Conservation (phyloP, 2,113 vertebrate genomes). For the Trematomus loennbergii region DNA sequence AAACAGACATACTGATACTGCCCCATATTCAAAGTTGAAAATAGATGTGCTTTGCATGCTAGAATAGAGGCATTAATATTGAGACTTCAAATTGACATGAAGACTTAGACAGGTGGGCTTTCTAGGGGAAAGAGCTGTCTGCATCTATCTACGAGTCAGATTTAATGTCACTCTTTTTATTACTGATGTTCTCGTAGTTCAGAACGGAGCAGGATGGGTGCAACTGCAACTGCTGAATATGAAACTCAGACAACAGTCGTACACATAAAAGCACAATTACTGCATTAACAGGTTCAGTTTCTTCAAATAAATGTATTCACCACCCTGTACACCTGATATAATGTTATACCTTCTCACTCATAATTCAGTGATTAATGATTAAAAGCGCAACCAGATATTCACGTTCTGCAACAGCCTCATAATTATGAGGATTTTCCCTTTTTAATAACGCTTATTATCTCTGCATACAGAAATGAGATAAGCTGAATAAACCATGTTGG, state of each 20-base stretch:
- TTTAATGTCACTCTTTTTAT: not conserved
- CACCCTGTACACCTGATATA: not conserved
- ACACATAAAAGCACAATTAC: not conserved
- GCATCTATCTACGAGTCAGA: not conserved
- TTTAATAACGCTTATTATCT: conserved; percentile 9
- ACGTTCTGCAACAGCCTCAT: not conserved
- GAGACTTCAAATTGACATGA: not conserved
- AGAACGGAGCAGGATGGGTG: not conserved
- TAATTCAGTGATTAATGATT: not conserved
- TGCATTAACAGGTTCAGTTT: not conserved
- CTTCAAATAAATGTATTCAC: not conserved
- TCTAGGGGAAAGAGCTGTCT: not conserved
- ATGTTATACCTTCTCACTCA: not conserved
- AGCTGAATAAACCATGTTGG: not conserved
- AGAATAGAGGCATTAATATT: not conserved
- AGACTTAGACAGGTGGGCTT: not conserved
- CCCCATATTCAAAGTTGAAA: not conserved
- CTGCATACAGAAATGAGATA: not conserved
- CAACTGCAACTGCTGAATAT: not conserved
- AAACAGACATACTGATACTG: not conserved
- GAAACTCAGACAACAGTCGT: not conserved
- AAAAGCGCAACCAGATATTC: not conserved
- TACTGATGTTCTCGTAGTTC: not conserved
- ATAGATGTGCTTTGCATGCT: not conserved
- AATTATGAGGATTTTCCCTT: not conserved